Conservation (phyloP, 2,888 invertebrate genomes). For the Cataglyphis albicans region DNA sequence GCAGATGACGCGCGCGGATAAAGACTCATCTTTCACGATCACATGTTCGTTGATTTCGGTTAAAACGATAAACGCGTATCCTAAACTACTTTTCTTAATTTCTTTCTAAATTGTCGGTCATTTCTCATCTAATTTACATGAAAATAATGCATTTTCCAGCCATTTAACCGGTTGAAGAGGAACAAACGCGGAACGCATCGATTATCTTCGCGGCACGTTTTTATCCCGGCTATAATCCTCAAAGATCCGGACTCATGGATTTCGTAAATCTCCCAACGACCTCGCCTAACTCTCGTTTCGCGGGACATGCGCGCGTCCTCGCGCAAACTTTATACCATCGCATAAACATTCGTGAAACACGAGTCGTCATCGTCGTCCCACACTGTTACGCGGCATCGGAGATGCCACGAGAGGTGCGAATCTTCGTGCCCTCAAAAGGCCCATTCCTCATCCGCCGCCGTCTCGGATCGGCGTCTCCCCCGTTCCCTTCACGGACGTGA, state of each 20-base stretch:
- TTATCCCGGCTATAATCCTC: not conserved
- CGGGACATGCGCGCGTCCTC: not conserved
- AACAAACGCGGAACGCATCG: constrained; percentile 15
- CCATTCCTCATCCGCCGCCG: constrained; percentile 58
- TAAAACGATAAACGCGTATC: not conserved
- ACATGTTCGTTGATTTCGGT: not conserved
- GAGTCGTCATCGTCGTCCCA: constrained; percentile 24
- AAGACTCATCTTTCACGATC: not conserved
- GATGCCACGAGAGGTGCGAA: constrained; percentile 60
- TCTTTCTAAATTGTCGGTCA: not conserved
- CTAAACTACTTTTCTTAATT: not conserved
- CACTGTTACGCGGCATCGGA: constrained; percentile 43
- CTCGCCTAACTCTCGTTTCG: constrained; percentile 27
- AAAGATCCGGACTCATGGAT: constrained; percentile 4
- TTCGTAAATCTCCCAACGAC: constrained; percentile 44
- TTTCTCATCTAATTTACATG: not conserved
- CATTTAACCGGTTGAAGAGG: not conserved
- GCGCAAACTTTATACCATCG: constrained; percentile 14
- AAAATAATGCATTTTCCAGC: not conserved
- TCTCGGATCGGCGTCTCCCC: constrained; percentile 33
- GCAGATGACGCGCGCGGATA: constrained; percentile 1
- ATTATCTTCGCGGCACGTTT: constrained; percentile 1
- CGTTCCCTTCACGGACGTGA: constrained; percentile 30
- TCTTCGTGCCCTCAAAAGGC: constrained; percentile 55
- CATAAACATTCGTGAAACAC: constrained; percentile 43